Base-by-base conservation (phyloP, 2,113 vertebrate species). In the Promerops cafer region DNA sequence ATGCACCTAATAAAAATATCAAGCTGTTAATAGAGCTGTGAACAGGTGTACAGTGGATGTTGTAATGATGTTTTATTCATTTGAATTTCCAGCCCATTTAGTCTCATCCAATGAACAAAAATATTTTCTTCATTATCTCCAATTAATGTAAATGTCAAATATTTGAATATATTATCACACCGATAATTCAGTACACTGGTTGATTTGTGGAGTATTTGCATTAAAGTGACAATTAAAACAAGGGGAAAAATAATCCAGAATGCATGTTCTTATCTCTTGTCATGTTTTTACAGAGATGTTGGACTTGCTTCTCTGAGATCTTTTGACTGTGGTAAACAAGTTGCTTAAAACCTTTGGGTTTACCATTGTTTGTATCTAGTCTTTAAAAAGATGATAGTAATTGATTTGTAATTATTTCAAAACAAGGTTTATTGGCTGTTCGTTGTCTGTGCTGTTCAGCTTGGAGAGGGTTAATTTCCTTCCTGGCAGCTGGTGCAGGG, bases 101-200 rank as follows among this genome's bases (percentile, higher is more conserved):
- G 91, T 96, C 97, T 97, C 87, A 96, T 94, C 96, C 95, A 96
- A 96, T 68, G 50, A 98, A 98, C 94, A 98, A 97, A 98, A 98
- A 97, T 98, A 97, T 98, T 98, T 98, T 98, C 97, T 98, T 98
- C 96, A 97, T 98, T 98, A 97, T 78, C 91, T 98, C 95, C 97
- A 98, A 98, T 98, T 98, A 98, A 98, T 97, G 97, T 98, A 98
- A 98, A 97, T 98, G 97, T 98, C 98, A 98, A 97, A 98, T 97
- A 93, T 97, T 97, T 98, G 97, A 98, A 98, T 98, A 96, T 97
- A 97, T 98, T 97, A 98, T 94, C 89, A 83, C 93, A 89, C 56
- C 5, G 83, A 96, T 97, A 97, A 97, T 97, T 97, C 94, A 94
- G 87, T 96, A 47, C 90, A 13, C 92, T 94, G 69, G 90, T 95